Evolutionary conservation across 2,888 invertebrate species (phyloP).

Genomic region (Diarsia dahlii): DNA sequence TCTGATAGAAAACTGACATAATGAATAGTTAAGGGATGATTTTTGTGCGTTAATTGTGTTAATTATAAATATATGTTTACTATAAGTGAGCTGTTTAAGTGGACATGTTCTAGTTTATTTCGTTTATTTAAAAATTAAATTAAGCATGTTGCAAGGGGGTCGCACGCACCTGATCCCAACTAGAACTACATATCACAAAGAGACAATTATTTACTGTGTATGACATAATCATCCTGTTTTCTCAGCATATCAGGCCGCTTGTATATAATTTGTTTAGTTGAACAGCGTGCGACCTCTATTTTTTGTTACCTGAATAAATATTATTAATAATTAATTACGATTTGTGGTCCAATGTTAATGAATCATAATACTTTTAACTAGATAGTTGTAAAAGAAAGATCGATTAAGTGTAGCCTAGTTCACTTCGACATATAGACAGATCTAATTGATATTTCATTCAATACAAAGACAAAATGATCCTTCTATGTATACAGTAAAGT

Average conservation of each 20-base stretch:
- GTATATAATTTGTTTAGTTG: constrained; percentile 64
- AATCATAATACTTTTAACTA: constrained; percentile 89
- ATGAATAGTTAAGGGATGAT: constrained; percentile 82
- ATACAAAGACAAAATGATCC: constrained; percentile 72
- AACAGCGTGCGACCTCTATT: constrained; percentile 82
- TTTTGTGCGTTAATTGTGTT: constrained; percentile 87
- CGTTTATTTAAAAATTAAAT: constrained; percentile 85
- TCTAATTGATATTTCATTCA: constrained; percentile 65
- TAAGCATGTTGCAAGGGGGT: constrained; percentile 83
- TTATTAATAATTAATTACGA: constrained; percentile 89
- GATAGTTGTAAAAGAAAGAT: constrained; percentile 85
- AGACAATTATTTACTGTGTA: constrained; percentile 68
- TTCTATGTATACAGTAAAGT: constrained; percentile 69
- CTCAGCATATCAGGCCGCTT: constrained; percentile 81
- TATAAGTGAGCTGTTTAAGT: constrained; percentile 86
- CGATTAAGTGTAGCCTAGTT: constrained; percentile 82
- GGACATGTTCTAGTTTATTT: constrained; percentile 88
- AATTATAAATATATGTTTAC: constrained; percentile 86
- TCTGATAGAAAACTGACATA: constrained; percentile 81
- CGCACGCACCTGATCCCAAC: constrained; percentile 71
- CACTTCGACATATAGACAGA: constrained; percentile 71
- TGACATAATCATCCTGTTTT: constrained; percentile 68
- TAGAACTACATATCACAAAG: constrained; percentile 80
- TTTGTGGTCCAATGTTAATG: constrained; percentile 91
- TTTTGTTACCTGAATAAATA: constrained; percentile 91